A percentile compares a stretch with the other conserved stretches of the same genome.
phyloP scores from a whole-genome alignment of 2,797 vertebrate genomes.

The Megaceryle alcyon region DNA sequence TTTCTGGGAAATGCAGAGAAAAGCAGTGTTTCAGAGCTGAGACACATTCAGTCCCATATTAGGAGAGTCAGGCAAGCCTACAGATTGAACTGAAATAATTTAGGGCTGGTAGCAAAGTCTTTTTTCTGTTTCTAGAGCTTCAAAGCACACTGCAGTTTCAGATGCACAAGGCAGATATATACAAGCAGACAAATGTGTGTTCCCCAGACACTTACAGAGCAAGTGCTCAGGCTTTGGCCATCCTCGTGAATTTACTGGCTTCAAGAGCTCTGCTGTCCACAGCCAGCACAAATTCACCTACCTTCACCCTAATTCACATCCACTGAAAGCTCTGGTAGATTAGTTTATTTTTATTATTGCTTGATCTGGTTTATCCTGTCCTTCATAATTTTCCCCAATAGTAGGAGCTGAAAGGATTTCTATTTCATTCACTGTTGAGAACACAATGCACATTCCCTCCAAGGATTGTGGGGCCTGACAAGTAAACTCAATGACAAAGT shows the following conservation, averaged over 20 bases:
- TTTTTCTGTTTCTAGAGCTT: background rate
- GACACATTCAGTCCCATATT: background rate
- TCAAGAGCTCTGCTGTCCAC: background rate
- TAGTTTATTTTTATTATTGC: background rate
- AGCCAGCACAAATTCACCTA: background rate
- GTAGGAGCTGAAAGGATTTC: background rate
- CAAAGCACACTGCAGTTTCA: background rate
- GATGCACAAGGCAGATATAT: rapidly evolving
- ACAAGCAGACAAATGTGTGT: background rate
- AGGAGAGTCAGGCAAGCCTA: background rate
- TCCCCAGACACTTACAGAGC: background rate
- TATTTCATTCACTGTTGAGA: background rate
- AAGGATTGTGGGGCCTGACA: background rate
- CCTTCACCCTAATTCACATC: background rate
- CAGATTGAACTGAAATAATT: background rate
- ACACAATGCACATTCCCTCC: background rate
- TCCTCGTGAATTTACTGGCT: background rate
- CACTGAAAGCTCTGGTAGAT: background rate
- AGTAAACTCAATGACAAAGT: background rate
- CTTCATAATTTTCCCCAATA: background rate
- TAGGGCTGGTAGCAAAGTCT: background rate
- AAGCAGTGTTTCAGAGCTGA: background rate
- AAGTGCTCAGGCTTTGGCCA: background rate
- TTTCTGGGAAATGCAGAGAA: background rate
- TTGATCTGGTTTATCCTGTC: background rate